Base-by-base conservation (phyloP, 2,888 invertebrate species). In the Lycocerus yunnanus region DNA sequence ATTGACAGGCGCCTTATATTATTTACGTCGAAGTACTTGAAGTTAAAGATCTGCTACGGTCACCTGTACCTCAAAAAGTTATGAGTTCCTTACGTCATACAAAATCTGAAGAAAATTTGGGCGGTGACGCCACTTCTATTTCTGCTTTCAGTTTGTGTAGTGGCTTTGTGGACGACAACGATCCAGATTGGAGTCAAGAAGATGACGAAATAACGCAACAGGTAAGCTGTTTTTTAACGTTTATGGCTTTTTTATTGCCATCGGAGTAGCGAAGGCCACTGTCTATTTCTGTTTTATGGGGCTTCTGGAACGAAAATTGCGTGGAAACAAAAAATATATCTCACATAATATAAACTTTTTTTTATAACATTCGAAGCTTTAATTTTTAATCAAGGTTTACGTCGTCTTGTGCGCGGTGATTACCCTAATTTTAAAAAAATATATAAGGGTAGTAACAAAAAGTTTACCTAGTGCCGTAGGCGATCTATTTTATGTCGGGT, bases 11-110 rank as follows among this genome's bases (percentile, higher is more conserved):
- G 67, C 99, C 99, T 0, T 99, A 97, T 88, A 95, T 99, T 84
- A 94, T 99, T 85, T 99, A 99, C 88, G 95, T 99, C 73, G 99
- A 99, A 89, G 97, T 98, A 8, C 89, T 97, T 61, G 97, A 97
- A 88, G 94, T 96, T 68, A 92, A 94, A 73, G 94, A 95, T 85
- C 90, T 94, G 60, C 92, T 94, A 83, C 92, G 95, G 0, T 94
- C 95, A 70, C 94, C 96, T 0, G 91, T 98, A 15, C 97, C 97
- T 61, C 91, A 94, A n/a, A 97, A 97, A 87, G 92, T 95, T 80
- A 92, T 95, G 89, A 94, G 94, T 68, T 92, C 94, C 5, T 90
- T 98, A 81, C 89, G 98, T 79, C 97, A 97, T 84, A 97, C 97
- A 0, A 94, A 96, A 86, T 97, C 97, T 66, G 98, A 97, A 86